Evolutionary conservation across 2,888 invertebrate genomes (phyloP).

Genomic region (Drosophila peninsularis): DNA sequence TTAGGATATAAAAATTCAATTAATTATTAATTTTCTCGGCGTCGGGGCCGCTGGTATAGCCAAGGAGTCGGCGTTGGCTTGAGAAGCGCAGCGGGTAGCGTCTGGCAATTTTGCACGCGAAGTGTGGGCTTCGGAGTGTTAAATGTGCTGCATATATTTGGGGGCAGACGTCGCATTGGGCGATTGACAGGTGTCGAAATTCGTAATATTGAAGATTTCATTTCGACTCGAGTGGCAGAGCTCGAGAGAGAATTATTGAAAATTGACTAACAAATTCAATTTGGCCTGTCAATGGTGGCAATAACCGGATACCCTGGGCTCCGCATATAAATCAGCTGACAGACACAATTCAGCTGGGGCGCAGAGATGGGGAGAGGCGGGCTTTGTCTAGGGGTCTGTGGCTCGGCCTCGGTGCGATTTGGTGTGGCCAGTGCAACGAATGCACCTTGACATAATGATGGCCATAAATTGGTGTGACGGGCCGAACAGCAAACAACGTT

Average conservation of each 20-base stretch:
- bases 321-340: neutral
- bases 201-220: conserved; percentile 16
- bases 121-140: neutral
- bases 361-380: too few relatives aligned
- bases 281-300: conserved; percentile 11
- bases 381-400: too few relatives aligned
- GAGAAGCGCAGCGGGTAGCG: conserved; percentile 5
- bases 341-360: neutral
- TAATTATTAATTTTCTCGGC: conserved; percentile 63
- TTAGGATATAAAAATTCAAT: conserved; percentile 46
- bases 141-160: conserved; percentile 27
- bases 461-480: conserved; percentile 60
- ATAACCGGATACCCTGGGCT: conserved; percentile 1
- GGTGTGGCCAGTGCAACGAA: conserved; percentile 14
- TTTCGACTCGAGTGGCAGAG: neutral
- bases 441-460: conserved; percentile 54
- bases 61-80: neutral
- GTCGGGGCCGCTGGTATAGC: conserved; percentile 40
- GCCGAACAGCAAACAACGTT: conserved; percentile 26
- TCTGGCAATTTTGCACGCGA: conserved; percentile 1
- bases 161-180: conserved; percentile 3
- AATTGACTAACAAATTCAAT: conserved; percentile 28
- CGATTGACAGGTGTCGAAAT: conserved; percentile 27
- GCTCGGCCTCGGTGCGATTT: neutral
- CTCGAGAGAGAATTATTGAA: conserved; percentile 6